Percentiles rank a stretch among this genome's conserved stretches.
These are phyloP conservation scores for Zaprionus tsacasi DNA, from an alignment of 1,140 invertebrate species.

Conservation along the genomic window DNA sequence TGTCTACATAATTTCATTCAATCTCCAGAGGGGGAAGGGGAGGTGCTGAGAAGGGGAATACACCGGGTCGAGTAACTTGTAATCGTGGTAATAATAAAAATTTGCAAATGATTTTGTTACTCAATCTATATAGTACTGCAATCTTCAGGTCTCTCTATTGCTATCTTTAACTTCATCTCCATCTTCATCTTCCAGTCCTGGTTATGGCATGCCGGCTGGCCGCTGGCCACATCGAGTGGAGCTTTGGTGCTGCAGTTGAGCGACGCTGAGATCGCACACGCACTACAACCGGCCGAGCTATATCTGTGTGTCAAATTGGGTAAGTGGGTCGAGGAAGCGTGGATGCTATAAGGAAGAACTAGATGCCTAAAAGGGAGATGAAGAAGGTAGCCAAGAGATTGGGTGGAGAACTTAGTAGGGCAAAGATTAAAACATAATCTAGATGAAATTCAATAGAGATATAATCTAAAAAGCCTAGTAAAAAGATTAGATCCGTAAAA, in stretches of 20 bases:
- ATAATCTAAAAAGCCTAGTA: too few relatives aligned
- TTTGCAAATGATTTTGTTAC: conserved; percentile 81
- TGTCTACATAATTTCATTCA: conserved; percentile 71
- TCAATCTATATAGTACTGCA: conserved; percentile 57
- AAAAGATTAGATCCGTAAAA: too few relatives aligned
- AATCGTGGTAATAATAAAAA: conserved; percentile 80
- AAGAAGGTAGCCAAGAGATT: not conserved
- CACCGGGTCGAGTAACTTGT: conserved; percentile 54
- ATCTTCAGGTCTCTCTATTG: conserved; percentile 43
- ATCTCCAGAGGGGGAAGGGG: not conserved
- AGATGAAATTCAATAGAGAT: not conserved
- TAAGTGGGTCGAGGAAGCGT: conserved; percentile 59
- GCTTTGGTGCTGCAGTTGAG: conserved; percentile 80
- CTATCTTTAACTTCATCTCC: not conserved
- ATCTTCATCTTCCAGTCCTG: conserved; percentile 56
- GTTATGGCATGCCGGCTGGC: conserved; percentile 83
- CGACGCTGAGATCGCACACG: conserved; percentile 73
- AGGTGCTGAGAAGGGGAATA: too few relatives aligned
- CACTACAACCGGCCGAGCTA: conserved; percentile 73
- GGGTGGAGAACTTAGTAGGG: not conserved
- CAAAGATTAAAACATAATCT: not conserved
- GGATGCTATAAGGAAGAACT: not conserved
- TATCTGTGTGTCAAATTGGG: conserved; percentile 83
- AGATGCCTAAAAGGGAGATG: too few relatives aligned
- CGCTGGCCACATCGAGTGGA: conserved; percentile 78